A percentile compares a stretch with the other conserved stretches of the same genome.
These are phyloP conservation scores for Champsocephalus esox DNA, from an alignment of 2,797 vertebrate genomes.

Conservation along the genomic window DNA sequence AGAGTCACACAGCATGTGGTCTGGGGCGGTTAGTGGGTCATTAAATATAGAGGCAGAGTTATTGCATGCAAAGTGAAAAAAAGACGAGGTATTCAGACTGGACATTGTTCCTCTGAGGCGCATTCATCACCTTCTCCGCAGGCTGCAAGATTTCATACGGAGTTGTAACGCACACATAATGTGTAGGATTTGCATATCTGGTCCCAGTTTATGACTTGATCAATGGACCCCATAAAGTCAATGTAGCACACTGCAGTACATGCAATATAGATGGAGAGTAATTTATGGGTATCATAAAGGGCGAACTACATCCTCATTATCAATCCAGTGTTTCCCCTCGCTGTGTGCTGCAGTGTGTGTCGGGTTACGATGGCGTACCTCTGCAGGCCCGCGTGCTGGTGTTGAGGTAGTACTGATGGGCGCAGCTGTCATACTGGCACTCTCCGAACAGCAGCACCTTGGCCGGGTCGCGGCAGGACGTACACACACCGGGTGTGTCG, in stretches of 20 bases:
- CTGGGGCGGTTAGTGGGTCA: background rate
- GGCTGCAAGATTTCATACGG: conserved; percentile 26
- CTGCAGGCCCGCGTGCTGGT: conserved; percentile 86
- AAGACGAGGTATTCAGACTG: conserved; percentile 6
- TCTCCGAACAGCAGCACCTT: conserved; percentile 94
- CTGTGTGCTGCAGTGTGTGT: background rate
- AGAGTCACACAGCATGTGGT: conserved; percentile 1
- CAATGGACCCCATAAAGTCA: conserved; percentile 51
- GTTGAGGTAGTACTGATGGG: conserved; percentile 95
- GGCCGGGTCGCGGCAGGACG: conserved; percentile 88
- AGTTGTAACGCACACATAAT: conserved; percentile 30
- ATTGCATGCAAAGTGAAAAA: conserved; percentile 14
- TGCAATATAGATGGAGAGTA: conserved; percentile 51
- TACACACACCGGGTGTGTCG: conserved; percentile 82
- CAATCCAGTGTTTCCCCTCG: conserved; percentile 14
- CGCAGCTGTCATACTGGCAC: conserved; percentile 91
- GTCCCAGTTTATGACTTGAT: conserved; percentile 59
- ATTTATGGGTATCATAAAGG: conserved; percentile 61
- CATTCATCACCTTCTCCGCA: conserved; percentile 40
- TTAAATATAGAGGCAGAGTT: conserved; percentile 30
- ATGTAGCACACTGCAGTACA: conserved; percentile 31
- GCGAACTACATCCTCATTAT: conserved; percentile 19
- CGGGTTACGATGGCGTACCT: conserved; percentile 79
- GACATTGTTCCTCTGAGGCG: conserved; percentile 19
- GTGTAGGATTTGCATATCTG: conserved; percentile 56